Evolutionary conservation across 1,140 invertebrate genomes (phyloP), one percentile per base, ranked within the genome.

Genomic region (Antheraea pernyi): DNA sequence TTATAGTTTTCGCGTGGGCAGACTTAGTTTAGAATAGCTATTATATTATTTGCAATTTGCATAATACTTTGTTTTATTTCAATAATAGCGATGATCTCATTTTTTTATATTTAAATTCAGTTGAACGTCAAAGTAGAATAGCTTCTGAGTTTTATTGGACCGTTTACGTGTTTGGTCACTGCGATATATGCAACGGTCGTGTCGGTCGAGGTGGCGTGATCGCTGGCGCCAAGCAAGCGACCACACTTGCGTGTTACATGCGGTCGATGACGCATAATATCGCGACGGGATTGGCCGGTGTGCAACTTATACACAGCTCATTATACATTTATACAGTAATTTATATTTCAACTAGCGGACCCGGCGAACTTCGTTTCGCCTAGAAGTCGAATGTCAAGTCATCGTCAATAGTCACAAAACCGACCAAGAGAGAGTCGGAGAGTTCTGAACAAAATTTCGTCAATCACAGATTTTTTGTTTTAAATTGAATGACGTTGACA

Each of bases 201-300:
- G 18, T 30, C 22, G 59, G 19, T 30, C 59, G 59, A 61, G 18
- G 59, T 61, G 59, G 59, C 59, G 59, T 61, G 59, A 61, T 30
- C 19, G 59, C 59, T 61, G 59, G 59, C 59, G 59, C 59, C 59
- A 61, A 61, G 59, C 59, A 30, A 61, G 59, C 59, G 59, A 8
- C 59, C 30, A 19, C 59, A 22, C n/a, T 61, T 22, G 59, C 59
- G 19, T 61, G 59, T 61, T 22, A 0, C 13, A 30, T 30, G 59
- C 59, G 59, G 59, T 61, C 61, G 61, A 63, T 63, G 61, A 63
- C 61, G 61, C 61, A 63, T 63, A 53, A 53, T 53, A 53, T 53
- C 13, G 13, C 16, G 11, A 53, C 46, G 46, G 46, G 46, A 53
- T 53, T 53, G 46, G 46, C 46, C 13, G 46, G 13, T 53, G 46